Base-by-base conservation (phyloP, 2,113 vertebrate species). In the Mesoclemmys tuberculata region DNA sequence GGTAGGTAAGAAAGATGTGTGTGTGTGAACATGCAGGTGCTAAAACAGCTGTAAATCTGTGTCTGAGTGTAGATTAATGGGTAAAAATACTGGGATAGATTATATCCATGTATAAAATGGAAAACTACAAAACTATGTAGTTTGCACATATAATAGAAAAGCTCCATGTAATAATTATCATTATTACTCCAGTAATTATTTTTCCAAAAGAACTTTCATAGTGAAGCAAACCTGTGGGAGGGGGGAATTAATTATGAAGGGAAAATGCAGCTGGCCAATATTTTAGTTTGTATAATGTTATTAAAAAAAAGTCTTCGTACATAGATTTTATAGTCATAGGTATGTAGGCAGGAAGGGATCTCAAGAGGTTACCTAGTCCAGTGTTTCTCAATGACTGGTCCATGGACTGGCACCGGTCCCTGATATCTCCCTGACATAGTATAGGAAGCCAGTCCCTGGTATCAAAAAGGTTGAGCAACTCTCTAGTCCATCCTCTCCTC, bases 271-370 rank as follows among this genome's bases (percentile, higher is more conserved):
- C 24, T 1, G 77, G 35, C 1, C 46, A 84, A 71, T 0, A 61
- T 31, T 0, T 48, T 46, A 83, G 5, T 44, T 14, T 55, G 13
- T n/a, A n/a, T 16, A 68, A 14, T 61, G 35, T n/a, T 35, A 8
- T n/a, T 16, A 2, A 35, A 64, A 68, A 14, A 68, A 68, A 68
- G 18, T 6, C 31, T 68, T 68, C 35, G 8, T n/a, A 68, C 12
- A 19, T 68, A 68, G 35, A 68, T 68, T 68, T 68, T 4, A 68
- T 35, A n/a, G 35, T 35, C 31, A 68, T 18, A 68, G 61, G 16
- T 68, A 68, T n/a, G 16, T 68, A 68, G 2, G 16, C 16, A 13
- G 31, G 61, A 68, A 68, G 61, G 35, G 61, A 16, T 35, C 14
- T 68, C 61, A 68, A n/a, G 61, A 35, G 14, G 61, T 68, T 35